Evolutionary conservation across 2,797 vertebrate species (phyloP), one percentile per base, ranked within the genome.

Genomic region (Petrocephalus sullivani): DNA sequence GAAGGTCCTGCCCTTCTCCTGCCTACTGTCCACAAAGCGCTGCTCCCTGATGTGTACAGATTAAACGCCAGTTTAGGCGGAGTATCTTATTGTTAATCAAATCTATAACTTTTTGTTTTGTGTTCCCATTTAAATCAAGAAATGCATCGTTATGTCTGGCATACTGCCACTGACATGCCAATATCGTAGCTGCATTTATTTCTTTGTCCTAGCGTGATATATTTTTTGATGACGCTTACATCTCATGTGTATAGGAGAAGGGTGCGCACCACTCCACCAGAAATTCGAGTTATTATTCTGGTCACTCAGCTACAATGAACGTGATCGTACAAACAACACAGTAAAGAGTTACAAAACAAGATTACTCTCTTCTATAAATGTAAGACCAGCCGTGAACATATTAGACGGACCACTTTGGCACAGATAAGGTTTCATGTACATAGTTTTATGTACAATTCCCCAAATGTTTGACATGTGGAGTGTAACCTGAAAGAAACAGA

Each of bases 271-370:
- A 88, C 90, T 85, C 64, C 60, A 88, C 88, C 60, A 87, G 56
- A 90, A 75, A 89, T 88, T 85, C 86, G 37, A 19, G 88, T 54
- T 49, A 82, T 23, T 21, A 16, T 49, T 75, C 21, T 84, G 61
- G 19, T 28, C 37, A 37, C 82, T 91, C 91, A 92, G 91, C 90
- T 53, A 87, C 89, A 90, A 75, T 57, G 19, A 89, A 89, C 67
- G 46, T 56, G 71, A 87, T 51, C 12, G 21, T 84, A 67, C 57
- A 78, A 14, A 49, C 58, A 85, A 14, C n/a, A 85, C 33, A 37
- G 88, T 46, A 83, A 85, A 84, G 49, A 57, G 85, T 88, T 64
- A 87, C 88, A 89, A 67, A 78, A 37, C 28, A 23, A 51, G 37
- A 81, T 41, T 56, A 71, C 1, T 5, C 14, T 81, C 16, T 58